Evolutionary conservation across 2,113 vertebrate species (phyloP).

Genomic region (Heterotis niloticus): DNA sequence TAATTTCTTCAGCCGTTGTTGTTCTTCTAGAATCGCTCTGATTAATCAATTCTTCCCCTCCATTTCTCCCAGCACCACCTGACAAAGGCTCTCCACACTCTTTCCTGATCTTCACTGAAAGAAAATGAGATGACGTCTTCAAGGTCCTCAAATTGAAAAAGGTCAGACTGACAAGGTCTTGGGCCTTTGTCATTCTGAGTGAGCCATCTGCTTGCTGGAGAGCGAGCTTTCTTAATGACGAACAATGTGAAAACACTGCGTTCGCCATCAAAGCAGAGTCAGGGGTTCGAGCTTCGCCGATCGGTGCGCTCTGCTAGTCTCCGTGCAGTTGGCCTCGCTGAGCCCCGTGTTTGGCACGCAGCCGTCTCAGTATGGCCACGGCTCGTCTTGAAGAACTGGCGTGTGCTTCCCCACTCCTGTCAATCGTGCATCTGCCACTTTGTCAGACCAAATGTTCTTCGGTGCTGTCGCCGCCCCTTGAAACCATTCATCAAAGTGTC

Average conservation of each 20-base stretch:
- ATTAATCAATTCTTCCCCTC: too few species aligned
- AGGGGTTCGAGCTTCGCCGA: not conserved
- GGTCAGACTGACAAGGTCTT: too few species aligned
- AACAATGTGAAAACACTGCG: not conserved
- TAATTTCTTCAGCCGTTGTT: too few species aligned
- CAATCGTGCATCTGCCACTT: not conserved
- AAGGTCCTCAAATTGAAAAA: too few species aligned
- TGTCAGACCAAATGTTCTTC: not conserved
- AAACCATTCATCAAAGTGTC: slow-evolving; percentile 6
- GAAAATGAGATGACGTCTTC: not conserved
- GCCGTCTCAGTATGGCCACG: not conserved
- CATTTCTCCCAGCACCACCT: too few species aligned
- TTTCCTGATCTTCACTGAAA: not conserved
- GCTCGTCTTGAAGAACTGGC: not conserved
- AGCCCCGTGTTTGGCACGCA: not conserved
- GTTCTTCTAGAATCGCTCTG: too few species aligned
- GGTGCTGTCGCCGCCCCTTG: not conserved
- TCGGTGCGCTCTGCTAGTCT: not conserved
- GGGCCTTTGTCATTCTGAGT: slow-evolving; percentile 19
- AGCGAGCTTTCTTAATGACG: not conserved
- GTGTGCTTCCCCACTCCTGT: not conserved
- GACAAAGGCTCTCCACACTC: not conserved
- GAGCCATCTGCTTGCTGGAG: not conserved
- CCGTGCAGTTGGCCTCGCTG: not conserved
- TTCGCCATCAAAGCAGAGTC: not conserved